A percentile compares a stretch with the other conserved stretches of the same genome.
phyloP scores from a whole-genome alignment of 2,888 invertebrate species.

The Drosophila greeni region DNA sequence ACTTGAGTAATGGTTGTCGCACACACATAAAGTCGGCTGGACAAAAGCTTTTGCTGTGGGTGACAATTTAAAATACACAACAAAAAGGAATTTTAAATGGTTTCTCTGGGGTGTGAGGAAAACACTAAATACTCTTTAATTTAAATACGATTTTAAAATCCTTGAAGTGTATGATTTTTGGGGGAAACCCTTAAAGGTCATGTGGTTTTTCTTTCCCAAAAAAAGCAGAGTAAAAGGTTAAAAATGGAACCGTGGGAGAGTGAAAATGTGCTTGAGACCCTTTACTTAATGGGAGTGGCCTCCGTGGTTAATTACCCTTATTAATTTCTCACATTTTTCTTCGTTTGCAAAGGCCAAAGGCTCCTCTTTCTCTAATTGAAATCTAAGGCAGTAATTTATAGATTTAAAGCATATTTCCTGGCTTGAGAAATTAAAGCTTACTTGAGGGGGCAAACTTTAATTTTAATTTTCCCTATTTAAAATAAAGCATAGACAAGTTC shows the following conservation, averaged over 20 bases:
- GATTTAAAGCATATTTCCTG: neutral
- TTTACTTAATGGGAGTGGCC: neutral
- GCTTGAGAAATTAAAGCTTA: neutral
- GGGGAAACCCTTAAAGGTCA: neutral
- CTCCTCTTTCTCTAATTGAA: neutral
- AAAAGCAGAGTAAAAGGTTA: neutral
- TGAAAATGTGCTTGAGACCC: slow-evolving; percentile 1
- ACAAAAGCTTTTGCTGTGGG: slow-evolving; percentile 27
- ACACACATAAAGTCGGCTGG: slow-evolving; percentile 32
- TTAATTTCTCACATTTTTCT: neutral
- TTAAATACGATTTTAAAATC: neutral
- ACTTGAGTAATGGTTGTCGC: slow-evolving; percentile 56
- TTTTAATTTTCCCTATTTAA: neutral
- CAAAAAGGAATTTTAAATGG: too few relatives aligned
- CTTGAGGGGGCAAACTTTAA: neutral
- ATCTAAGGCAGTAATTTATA: neutral
- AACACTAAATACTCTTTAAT: slow-evolving; percentile 7
- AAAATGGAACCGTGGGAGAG: neutral
- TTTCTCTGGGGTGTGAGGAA: too few relatives aligned
- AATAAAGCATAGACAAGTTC: neutral
- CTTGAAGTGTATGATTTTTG: neutral
- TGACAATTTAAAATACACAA: slow-evolving; percentile 44
- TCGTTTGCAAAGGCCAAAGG: neutral
- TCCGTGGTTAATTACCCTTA: slow-evolving; percentile 7
- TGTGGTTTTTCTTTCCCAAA: neutral